Evolutionary conservation across 2,797 vertebrate genomes (phyloP), one percentile per base, ranked within the genome.

Genomic region (Enteromius paludinosus): DNA sequence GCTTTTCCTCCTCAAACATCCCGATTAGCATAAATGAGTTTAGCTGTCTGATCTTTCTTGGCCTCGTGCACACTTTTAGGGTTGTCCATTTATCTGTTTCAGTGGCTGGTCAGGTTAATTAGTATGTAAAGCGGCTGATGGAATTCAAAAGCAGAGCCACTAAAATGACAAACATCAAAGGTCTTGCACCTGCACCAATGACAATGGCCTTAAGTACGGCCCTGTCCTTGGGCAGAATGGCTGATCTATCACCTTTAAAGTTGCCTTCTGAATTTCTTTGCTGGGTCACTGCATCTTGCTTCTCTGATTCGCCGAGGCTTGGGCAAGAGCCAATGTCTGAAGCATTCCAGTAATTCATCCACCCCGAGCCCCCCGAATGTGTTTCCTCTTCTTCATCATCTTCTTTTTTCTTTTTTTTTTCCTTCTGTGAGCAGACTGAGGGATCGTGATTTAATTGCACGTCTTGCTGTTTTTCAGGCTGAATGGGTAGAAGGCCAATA

Each of bases 81-180:
- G 92, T 94, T 94, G 90, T 92, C 92, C 91, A 92, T 94, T 95
- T 92, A 93, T 92, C 92, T 92, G 88, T 86, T 80, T 84, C 75
- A 90, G 89, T 88, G 90, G 90, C 90, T 91, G 90, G 90, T 94
- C 91, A 89, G 87, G 93, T 91, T 93, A 90, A 94, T 38, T 88
- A 87, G 89, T 91, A 92, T 91, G 79, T 92, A 86, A 87, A 86
- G 90, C 87, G 88, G 92, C 85, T 89, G 86, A 89, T 89, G 76
- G 82, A 89, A 89, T 91, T 83, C 90, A 87, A 89, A 92, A 93
- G 89, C 90, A 90, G 90, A 91, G 93, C 90, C 91, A 91, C 77
- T 89, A 86, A 89, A 86, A 61, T 88, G 59, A 30, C 85, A 75
- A 86, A 92, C 92, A 93, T 93, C 92, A 94, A 95, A 93, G 92